Evolutionary conservation across 2,113 vertebrate species (phyloP).

Genomic region (Bungarus multicinctus): DNA sequence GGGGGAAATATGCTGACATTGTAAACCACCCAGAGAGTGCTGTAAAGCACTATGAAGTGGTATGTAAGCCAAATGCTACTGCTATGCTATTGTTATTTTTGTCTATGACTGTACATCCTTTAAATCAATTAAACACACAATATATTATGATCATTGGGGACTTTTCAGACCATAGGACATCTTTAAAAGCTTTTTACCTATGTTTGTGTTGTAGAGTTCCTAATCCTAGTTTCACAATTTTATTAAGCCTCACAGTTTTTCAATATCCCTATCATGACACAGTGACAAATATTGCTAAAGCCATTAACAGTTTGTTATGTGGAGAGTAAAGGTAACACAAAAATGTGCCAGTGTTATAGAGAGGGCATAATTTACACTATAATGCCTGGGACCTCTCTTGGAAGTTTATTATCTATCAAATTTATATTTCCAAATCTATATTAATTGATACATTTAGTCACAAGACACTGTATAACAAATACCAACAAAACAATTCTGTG

Average conservation of each 20-base stretch:
- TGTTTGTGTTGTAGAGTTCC: background rate
- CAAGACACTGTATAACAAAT: background rate
- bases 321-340: slow-evolving; percentile 9
- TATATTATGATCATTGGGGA: background rate
- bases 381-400: background rate
- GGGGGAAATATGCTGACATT: background rate
- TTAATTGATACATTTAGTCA: background rate
- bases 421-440: background rate
- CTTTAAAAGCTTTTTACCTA: background rate
- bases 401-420: background rate
- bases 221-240: background rate
- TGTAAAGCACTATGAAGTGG: background rate
- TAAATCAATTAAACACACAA: background rate
- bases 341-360: background rate
- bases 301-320: background rate
- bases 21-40: background rate
- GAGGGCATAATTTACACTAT: background rate
- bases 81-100: background rate
- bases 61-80: background rate
- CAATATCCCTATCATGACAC: background rate
- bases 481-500: background rate
- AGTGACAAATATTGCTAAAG: background rate
- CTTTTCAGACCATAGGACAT: background rate
- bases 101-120: background rate
- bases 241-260: background rate